phyloP scores from a whole-genome alignment of 2,113 vertebrate genomes.

The Hypanus sabinus region DNA sequence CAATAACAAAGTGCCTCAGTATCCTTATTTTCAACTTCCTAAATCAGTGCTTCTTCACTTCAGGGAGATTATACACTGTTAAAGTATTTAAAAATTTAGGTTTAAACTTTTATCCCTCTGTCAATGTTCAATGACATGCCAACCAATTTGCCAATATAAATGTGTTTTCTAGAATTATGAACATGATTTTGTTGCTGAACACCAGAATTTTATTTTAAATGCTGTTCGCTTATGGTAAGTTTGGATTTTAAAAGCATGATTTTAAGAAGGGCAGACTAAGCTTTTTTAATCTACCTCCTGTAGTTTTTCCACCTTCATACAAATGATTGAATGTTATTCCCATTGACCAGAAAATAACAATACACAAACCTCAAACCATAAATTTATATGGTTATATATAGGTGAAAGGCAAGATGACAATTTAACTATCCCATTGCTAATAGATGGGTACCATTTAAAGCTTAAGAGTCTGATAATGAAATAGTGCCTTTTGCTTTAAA shows the following conservation, averaged over 20 bases:
- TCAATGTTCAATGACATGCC: neutral
- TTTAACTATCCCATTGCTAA: neutral
- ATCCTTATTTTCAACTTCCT: neutral
- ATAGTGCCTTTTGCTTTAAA: neutral
- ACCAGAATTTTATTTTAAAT: neutral
- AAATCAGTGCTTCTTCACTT: neutral
- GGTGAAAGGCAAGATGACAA: neutral
- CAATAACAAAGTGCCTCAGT: neutral
- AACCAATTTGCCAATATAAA: neutral
- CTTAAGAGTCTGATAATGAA: neutral
- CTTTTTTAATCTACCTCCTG: neutral
- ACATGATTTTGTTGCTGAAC: neutral
- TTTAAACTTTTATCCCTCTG: neutral
- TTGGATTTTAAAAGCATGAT: neutral
- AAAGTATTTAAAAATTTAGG: neutral
- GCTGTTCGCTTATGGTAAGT: neutral
- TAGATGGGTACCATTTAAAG: neutral
- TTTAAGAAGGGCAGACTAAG: neutral
- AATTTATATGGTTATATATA: neutral
- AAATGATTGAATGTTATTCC: neutral
- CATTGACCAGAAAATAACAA: no score
- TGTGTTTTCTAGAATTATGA: neutral
- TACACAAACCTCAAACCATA: neutral
- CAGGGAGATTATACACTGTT: neutral
- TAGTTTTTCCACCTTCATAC: neutral